Conservation (phyloP, 2,888 invertebrate genomes). For the Colletes collaris region DNA sequence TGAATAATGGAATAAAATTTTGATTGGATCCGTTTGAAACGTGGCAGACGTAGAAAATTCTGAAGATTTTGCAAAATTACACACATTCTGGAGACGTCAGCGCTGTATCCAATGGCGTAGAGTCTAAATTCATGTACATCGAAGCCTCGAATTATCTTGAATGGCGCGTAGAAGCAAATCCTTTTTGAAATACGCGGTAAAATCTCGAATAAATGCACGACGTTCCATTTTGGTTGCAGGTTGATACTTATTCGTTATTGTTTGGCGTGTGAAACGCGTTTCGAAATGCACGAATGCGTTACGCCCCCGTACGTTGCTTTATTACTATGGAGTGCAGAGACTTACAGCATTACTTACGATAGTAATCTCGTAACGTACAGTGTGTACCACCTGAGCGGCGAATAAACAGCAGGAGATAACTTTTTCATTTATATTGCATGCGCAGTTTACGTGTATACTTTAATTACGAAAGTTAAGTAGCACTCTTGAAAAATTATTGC, state of each 20-base stretch:
- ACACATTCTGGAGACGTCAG: background rate
- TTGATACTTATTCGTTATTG: background rate
- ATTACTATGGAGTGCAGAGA: slow-evolving; percentile 19
- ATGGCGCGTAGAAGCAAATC: slow-evolving; percentile 4
- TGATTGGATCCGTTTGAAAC: no score
- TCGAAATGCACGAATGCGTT: background rate
- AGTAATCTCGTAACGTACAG: slow-evolving; percentile 24
- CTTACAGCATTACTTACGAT: slow-evolving; percentile 33
- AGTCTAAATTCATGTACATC: slow-evolving; percentile 1
- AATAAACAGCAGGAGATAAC: slow-evolving; percentile 29
- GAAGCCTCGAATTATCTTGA: slow-evolving; percentile 1
- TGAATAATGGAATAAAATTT: no score
- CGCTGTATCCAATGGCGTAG: background rate
- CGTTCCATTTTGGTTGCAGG: background rate
- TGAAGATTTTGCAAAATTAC: background rate
- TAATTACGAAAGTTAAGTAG: slow-evolving; percentile 22
- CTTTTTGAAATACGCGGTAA: background rate
- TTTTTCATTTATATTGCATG: slow-evolving; percentile 10
- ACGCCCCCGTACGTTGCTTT: slow-evolving; percentile 20
- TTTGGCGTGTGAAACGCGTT: background rate
- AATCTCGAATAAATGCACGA: slow-evolving; percentile 1
- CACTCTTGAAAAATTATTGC: slow-evolving; percentile 10
- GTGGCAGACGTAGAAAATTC: no score
- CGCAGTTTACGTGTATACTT: slow-evolving; percentile 1
- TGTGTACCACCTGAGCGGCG: slow-evolving; percentile 26